Evolutionary conservation across 2,888 invertebrate genomes (phyloP).

Genomic region (Trachelus iudaicus): DNA sequence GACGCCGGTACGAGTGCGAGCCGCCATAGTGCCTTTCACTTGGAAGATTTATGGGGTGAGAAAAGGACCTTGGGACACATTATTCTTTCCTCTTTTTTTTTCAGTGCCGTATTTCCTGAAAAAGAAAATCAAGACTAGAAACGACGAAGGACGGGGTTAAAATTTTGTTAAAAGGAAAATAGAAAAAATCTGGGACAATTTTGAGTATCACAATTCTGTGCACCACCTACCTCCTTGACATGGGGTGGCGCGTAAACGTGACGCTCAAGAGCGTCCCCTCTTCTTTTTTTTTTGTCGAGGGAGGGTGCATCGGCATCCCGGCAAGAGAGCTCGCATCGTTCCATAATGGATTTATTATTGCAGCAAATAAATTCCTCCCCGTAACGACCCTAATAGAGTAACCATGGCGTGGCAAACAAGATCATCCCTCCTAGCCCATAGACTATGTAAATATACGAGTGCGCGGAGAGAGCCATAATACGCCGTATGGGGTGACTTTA

Average conservation of each 20-base stretch:
- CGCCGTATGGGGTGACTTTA: slow-evolving; percentile 55
- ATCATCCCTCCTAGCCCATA: slow-evolving; percentile 62
- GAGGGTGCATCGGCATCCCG: slow-evolving; percentile 28
- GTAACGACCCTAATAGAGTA: slow-evolving; percentile 63
- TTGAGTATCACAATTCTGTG: neutral
- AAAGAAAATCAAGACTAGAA: neutral
- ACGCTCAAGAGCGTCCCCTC: neutral
- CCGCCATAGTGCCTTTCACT: slow-evolving; percentile 45
- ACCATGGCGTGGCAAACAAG: slow-evolving; percentile 63
- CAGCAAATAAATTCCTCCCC: slow-evolving; percentile 63
- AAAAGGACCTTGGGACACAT: neutral
- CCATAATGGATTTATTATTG: slow-evolving; percentile 65
- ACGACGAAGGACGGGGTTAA: neutral
- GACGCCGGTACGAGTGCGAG: slow-evolving; percentile 42
- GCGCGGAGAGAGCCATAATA: slow-evolving; percentile 31
- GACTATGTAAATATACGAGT: slow-evolving; percentile 61
- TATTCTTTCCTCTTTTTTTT: neutral
- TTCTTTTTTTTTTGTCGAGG: neutral
- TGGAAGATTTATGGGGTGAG: slow-evolving; percentile 53
- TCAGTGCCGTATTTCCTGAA: neutral
- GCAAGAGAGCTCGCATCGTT: slow-evolving; percentile 41
- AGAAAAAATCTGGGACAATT: neutral
- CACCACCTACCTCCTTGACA: neutral
- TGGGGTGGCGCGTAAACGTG: neutral
- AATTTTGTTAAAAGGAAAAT: neutral